Evolutionary conservation across 2,797 vertebrate species (phyloP), one percentile per base, ranked within the genome.

Genomic region (Urosaurus nigricauda): DNA sequence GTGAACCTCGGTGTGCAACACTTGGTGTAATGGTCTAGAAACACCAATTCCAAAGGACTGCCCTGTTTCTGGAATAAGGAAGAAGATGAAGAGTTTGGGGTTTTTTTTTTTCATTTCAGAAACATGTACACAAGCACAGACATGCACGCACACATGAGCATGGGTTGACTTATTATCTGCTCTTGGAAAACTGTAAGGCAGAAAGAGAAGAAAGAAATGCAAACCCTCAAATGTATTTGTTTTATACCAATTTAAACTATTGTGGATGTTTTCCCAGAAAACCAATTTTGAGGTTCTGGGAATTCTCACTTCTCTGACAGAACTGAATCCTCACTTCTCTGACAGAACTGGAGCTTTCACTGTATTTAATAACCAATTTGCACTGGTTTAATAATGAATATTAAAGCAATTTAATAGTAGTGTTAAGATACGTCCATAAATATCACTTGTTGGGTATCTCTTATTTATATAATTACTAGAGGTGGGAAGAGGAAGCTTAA

Each of bases 121-220:
- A 24, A 80, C n/a, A n/a, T n/a, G n/a, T n/a, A n/a, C n/a, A n/a
- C n/a, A n/a, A n/a, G n/a, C n/a, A n/a, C n/a, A n/a, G 0, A 56
- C 65, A 17, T 0, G 0, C 37, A 13, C 6, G 11, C 7, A 70
- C 5, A 17, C 1, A 14, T 43, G 0, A 12, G 3, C 17, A 5
- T 79, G 68, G 0, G 0, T 9, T 13, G 24, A 37, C 29, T 8
- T 78, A 35, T 37, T 32, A 51, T 5, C 17, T 6, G 60, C 35
- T 73, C 24, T 14, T 0, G 6, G 5, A 1, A 79, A 60, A 19
- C 24, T 0, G 4, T 5, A 47, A 70, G 51, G 77, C 80, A 75
- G 5, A 43, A 68, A 29, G 1, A 0, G 0, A 19, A 13, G 83
- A 2, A 4, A 40, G 2, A 24, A 21, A 32, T 4, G 63, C 0